These are phyloP conservation scores for Pyrrhia umbra DNA, from an alignment of 2,888 invertebrate genomes.

Conservation along the genomic window DNA sequence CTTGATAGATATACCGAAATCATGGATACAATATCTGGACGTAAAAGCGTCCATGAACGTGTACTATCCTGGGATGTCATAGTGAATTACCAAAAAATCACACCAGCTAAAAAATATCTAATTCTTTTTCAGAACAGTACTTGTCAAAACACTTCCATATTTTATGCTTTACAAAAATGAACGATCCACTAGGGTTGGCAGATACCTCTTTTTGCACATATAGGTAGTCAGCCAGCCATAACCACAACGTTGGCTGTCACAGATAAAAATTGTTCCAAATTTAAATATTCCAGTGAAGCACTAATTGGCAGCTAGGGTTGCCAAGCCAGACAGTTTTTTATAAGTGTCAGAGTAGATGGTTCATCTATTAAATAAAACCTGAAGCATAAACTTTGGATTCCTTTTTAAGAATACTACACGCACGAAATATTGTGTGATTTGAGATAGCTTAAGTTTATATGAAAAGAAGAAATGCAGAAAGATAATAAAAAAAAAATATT, in stretches of 20 bases:
- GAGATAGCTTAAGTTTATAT: too few species aligned
- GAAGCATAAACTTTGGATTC: too few species aligned
- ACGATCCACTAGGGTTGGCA: neutral
- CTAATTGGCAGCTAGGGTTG: conserved; percentile 48
- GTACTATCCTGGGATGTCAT: too few species aligned
- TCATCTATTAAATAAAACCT: conserved; percentile 13
- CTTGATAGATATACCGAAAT: too few species aligned
- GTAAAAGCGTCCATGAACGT: too few species aligned
- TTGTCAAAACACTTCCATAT: neutral
- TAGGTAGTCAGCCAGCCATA: neutral
- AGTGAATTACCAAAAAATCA: too few species aligned
- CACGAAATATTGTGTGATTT: too few species aligned
- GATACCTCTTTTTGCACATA: neutral
- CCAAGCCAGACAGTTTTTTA: conserved; percentile 28
- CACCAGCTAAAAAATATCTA: too few species aligned
- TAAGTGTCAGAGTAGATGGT: conserved; percentile 4
- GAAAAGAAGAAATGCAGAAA: too few species aligned
- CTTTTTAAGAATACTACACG: too few species aligned
- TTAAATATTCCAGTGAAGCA: conserved; percentile 46
- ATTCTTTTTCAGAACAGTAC: neutral
- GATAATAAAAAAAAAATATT: too few species aligned
- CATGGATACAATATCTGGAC: too few species aligned
- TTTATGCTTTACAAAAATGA: neutral
- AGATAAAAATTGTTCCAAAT: conserved; percentile 29
- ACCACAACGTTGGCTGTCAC: conserved; percentile 17